Evolutionary conservation across 2,113 vertebrate species (phyloP), one percentile per base, ranked within the genome.

Genomic region (Tringa solitaria): DNA sequence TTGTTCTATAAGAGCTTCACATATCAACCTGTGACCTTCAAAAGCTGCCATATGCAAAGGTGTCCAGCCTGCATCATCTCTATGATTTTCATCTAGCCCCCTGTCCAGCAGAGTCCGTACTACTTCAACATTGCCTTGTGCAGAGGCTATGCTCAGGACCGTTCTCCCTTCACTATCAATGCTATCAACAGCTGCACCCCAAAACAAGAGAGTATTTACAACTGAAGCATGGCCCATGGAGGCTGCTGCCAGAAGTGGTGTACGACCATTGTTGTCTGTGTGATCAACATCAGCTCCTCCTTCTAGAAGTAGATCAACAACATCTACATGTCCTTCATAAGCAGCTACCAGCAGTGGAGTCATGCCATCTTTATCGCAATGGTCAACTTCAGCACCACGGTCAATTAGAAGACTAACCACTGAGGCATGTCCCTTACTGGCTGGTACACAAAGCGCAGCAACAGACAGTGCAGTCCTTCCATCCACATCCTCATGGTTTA

Each of bases 281-380:
- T 99, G 99, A 96, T 99, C 99, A 0, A 99, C 99, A 48, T 99
- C 99, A 4, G 99, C 99, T 33, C 99, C 99, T 23, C 99, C 99
- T 97, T 99, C 99, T 48, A 99, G 96, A 60, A 99, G 99, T 37
- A 99, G 96, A 96, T 99, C 99, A 1, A 99, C 99, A 43, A 99
- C 99, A 26, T 99, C 99, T 4, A 99, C 99, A 0, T 99, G 99
- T 90, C 99, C 99, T 98, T 99, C 99, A 7, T 99, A 99, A 86
- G 99, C 99, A 23, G 99, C 99, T 13, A 99, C 99, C 30, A 99
- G 98, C 88, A 99, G 98, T 0, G 99, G 99, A 4, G 99, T 99
- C 99, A 99, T 99, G 96, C 99, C 99, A 8, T 99, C 99, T 93
- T 99, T 99, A 93, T 99, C 99, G 14, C 99, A 99, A 87, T 99